Evolutionary conservation across 1,140 invertebrate genomes (phyloP), one percentile per base, ranked within the genome.

Genomic region (Ooceraea biroi): DNA sequence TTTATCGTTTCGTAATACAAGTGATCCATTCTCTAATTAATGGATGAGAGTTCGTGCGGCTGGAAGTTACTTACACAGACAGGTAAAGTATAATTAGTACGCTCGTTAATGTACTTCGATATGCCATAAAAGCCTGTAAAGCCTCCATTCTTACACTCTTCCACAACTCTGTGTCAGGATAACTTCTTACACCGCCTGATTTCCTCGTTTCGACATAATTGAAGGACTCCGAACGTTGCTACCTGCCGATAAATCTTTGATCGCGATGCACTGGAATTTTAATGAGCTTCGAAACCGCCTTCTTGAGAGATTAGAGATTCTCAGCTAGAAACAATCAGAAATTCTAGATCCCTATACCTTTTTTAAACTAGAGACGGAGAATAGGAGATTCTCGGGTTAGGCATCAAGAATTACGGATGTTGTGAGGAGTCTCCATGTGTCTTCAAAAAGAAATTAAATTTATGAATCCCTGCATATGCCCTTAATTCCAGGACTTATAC

Each of bases 81-180:
- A 41, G 76, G 50, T 57, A 27, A 69, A 69, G 63, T 78, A 50
- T 46, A 17, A 50, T 57, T n/a, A 50, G 44, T 30, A 27, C n/a
- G 22, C 14, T 63, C 60, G 25, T 22, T 65, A 55, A 55, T 55
- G 19, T 19, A 55, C 12, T 69, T 27, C 50, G 25, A 36, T 80
- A 71, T 71, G 76, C 65, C 69, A 71, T 71, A 80, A 80, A 80
- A 80, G 65, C 57, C 76, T 80, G 65, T 71, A 50, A 71, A 57
- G 25, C 10, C 36, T 71, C 22, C 50, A 46, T 80, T 80, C 65
- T 71, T 80, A 57, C 76, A 71, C 19, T 71, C 65, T 80, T 58
- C 22, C 22, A 19, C 50, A 71, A 71, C 5, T n/a, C 69, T 27
- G 60, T 74, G n/a, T 80, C 44, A 80, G 41, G 76, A 80, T 71